Evolutionary conservation across 2,113 vertebrate species (phyloP).

Genomic region (Steatornis caripensis): DNA sequence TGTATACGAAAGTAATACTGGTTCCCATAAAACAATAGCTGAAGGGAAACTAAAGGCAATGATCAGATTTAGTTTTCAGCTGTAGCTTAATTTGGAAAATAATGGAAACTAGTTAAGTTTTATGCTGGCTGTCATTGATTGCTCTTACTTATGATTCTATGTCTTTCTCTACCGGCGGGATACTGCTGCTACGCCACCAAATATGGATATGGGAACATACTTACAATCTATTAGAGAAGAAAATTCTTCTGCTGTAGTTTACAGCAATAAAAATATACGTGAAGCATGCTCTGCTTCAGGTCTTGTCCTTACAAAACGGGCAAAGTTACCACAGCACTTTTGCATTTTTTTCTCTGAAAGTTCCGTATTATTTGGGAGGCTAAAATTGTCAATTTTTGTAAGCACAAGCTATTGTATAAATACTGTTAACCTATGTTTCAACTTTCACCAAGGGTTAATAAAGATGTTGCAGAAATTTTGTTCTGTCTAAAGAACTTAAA

Average conservation of each 20-base stretch:
- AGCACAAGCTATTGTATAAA: conserved; percentile 69
- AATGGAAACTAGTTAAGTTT: conserved; percentile 69
- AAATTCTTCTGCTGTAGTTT: conserved; percentile 38
- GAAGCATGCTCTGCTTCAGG: conserved; percentile 26
- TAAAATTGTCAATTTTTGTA: conserved; percentile 69
- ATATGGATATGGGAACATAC: conserved; percentile 30
- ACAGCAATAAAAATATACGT: conserved; percentile 19
- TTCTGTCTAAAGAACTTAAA: conserved; percentile 83
- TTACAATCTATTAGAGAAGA: conserved; percentile 27
- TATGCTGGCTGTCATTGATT: conserved; percentile 55
- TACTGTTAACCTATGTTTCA: conserved; percentile 80
- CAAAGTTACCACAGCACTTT: conserved; percentile 61
- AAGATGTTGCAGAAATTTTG: conserved; percentile 81
- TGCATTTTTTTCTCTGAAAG: conserved; percentile 54
- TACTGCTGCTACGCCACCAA: conserved; percentile 35
- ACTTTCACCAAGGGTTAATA: conserved; percentile 86
- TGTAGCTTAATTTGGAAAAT: conserved; percentile 54
- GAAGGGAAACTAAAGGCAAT: conserved; percentile 31
- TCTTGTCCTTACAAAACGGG: conserved; percentile 38
- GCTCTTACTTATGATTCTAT: conserved; percentile 46
- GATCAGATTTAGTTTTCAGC: conserved; percentile 34
- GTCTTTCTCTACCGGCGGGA: conserved; percentile 38
- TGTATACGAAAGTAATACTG: background rate
- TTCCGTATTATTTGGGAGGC: conserved; percentile 56
- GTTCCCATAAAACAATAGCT: conserved; percentile 40